Evolutionary conservation across 2,113 vertebrate genomes (phyloP).

Genomic region (Eupsittula cactorum): DNA sequence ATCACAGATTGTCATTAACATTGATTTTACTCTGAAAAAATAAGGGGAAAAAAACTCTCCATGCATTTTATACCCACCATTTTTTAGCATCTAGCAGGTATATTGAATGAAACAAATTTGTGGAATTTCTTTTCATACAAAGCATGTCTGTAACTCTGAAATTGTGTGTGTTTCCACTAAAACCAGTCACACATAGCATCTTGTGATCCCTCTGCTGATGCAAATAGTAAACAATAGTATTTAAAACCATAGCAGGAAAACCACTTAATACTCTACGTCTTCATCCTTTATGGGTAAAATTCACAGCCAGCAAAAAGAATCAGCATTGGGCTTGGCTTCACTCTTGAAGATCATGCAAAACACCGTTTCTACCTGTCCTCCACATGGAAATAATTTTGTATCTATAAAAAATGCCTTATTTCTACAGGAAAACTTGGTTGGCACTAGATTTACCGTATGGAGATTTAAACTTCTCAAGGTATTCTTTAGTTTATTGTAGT

Average conservation of each 20-base stretch:
- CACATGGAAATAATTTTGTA: not conserved
- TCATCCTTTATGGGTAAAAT: not conserved
- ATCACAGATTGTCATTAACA: not conserved
- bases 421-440: not conserved
- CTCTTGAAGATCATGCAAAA: not conserved
- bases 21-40: not conserved
- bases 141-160: not conserved
- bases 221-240: not conserved
- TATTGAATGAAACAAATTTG: not conserved
- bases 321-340: not conserved
- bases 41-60: not conserved
- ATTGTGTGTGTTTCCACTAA: not conserved
- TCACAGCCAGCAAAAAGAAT: not conserved
- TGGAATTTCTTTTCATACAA: not conserved
- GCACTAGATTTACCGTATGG: conserved; percentile 85
- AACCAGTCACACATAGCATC: not conserved
- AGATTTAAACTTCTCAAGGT: conserved; percentile 91
- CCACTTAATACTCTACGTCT: not conserved
- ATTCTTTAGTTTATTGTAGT: conserved; percentile 93
- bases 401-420: not conserved
- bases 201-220: not conserved
- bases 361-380: not conserved
- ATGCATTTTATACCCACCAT: not conserved
- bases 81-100: not conserved
- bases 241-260: not conserved